These are phyloP conservation scores for Blennius ocellaris DNA, from an alignment of 2,113 vertebrate genomes.

Conservation along the genomic window DNA sequence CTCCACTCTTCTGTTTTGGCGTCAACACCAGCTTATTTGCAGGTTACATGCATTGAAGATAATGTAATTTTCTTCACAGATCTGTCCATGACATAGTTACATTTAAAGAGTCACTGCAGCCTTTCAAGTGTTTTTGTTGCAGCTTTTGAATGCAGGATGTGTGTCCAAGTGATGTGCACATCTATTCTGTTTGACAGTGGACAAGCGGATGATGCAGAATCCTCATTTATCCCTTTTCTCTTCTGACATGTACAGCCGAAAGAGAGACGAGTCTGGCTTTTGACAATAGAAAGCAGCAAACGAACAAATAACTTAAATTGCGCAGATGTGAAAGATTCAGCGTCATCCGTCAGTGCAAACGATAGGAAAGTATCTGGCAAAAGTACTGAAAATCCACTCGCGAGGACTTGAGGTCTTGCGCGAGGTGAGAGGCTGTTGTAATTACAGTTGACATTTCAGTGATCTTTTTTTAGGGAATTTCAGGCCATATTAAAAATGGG, in stretches of 20 bases:
- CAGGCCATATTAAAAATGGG: slow-evolving; percentile 13
- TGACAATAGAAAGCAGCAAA: neutral
- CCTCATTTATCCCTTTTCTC: neutral
- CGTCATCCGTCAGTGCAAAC: neutral
- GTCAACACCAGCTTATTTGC: slow-evolving; percentile 4
- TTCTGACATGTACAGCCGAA: neutral
- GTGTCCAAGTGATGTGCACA: neutral
- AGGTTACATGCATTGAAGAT: slow-evolving; percentile 1
- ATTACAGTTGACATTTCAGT: slow-evolving; percentile 41
- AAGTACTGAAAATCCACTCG: slow-evolving; percentile 8
- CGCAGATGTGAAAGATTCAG: neutral
- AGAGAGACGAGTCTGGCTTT: neutral
- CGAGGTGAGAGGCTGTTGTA: slow-evolving; percentile 4
- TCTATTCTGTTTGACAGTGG: neutral
- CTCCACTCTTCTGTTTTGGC: too few relatives aligned
- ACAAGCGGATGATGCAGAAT: neutral
- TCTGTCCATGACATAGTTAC: neutral
- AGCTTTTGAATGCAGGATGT: neutral
- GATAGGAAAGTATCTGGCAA: neutral
- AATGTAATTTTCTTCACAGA: slow-evolving; percentile 13
- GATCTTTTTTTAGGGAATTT: slow-evolving; percentile 49
- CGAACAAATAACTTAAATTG: neutral
- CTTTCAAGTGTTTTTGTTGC: slow-evolving; percentile 2
- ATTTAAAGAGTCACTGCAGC: neutral
- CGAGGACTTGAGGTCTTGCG: slow-evolving; percentile 19